Conservation (phyloP, 2,113 vertebrate genomes). For the Oreotrochilus melanogaster region DNA sequence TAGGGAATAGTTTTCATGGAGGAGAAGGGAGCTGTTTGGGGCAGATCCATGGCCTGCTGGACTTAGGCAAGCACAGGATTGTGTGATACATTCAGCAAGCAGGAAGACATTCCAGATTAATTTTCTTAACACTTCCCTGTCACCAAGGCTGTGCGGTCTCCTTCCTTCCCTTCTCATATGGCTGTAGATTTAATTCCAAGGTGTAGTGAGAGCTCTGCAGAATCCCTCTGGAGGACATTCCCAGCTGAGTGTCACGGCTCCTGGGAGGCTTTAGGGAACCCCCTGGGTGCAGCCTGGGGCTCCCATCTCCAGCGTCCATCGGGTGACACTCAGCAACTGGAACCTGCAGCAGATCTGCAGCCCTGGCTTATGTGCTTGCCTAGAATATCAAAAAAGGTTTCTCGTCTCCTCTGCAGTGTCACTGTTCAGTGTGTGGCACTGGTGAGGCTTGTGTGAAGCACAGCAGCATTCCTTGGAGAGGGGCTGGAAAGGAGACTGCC, state of each 20-base stretch:
- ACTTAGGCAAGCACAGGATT: neutral
- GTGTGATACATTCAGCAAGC: neutral
- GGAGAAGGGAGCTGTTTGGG: neutral
- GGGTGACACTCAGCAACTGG: neutral
- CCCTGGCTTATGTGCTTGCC: neutral
- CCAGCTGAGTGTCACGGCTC: rapidly evolving
- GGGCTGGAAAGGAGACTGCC: neutral
- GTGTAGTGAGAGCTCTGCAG: neutral
- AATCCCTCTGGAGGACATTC: neutral
- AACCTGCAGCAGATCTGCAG: neutral
- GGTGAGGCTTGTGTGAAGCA: neutral
- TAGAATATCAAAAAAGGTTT: neutral
- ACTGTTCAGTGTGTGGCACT: neutral
- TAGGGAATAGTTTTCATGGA: neutral
- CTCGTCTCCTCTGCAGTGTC: neutral
- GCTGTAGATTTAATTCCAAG: neutral
- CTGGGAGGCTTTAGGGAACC: neutral
- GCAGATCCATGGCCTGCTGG: neutral
- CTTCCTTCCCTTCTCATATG: neutral
- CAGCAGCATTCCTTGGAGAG: neutral
- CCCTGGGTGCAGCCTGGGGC: rapidly evolving
- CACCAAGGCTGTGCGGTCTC: neutral
- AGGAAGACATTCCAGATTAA: neutral
- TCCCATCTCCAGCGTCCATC: neutral
- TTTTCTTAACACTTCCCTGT: neutral